Percentiles rank a stretch among this genome's conserved stretches.
Conservation (phyloP, 2,888 invertebrate species). For the Silvanus unidentatus region DNA sequence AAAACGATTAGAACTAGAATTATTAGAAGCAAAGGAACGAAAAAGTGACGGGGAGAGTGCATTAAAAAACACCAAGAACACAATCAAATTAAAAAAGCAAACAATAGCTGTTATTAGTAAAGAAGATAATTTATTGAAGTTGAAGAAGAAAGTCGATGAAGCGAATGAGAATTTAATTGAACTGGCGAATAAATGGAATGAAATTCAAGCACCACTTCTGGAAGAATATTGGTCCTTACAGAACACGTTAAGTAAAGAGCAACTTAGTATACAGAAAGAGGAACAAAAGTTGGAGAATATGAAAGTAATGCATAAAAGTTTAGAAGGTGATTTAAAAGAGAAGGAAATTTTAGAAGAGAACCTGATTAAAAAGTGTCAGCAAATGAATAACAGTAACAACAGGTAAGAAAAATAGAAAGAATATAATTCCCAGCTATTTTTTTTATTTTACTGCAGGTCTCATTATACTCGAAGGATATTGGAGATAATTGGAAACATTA, state of each 20-base stretch:
- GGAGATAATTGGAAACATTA: constrained; percentile 92
- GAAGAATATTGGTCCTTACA: constrained; percentile 50
- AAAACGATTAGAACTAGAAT: constrained; percentile 17
- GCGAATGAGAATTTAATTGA: constrained; percentile 58
- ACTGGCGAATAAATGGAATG: constrained; percentile 68
- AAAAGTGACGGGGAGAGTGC: constrained; percentile 43
- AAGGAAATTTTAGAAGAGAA: constrained; percentile 45
- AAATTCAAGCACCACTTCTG: constrained; percentile 61
- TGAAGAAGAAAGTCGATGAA: constrained; percentile 54
- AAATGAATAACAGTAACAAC: constrained; percentile 49
- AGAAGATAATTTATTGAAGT: constrained; percentile 54
- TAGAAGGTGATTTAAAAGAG: constrained; percentile 39
- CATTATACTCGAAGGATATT: constrained; percentile 85
- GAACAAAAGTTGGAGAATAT: constrained; percentile 38
- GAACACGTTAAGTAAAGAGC: constrained; percentile 22
- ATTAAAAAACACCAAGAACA: constrained; percentile 42
- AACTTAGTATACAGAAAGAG: constrained; percentile 32
- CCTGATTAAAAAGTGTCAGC: constrained; percentile 48
- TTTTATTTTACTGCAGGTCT: too few species aligned
- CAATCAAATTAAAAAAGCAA: constrained; percentile 52
- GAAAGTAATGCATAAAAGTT: constrained; percentile 38
- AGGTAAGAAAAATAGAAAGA: not conserved
- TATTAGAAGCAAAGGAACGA: constrained; percentile 11
- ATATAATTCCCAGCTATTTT: not conserved
- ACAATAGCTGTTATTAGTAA: constrained; percentile 62